A percentile compares a stretch with the other conserved stretches of the same genome.
Evolutionary conservation across 2,888 invertebrate genomes (phyloP).

Genomic region (Leptinotarsa haldemani): DNA sequence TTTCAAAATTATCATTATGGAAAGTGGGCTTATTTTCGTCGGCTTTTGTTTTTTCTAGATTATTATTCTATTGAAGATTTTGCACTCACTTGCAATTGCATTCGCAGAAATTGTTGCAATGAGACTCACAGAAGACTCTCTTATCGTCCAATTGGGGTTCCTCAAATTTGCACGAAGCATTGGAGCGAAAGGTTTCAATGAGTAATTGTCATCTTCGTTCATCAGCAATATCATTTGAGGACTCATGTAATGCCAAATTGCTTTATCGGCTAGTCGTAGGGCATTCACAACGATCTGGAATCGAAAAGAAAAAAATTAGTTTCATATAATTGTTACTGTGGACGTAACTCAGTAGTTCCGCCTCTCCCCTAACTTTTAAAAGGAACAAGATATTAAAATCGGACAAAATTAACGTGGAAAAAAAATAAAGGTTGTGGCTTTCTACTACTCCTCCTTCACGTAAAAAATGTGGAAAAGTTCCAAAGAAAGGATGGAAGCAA

Average conservation of each 20-base stretch:
- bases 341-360: background rate
- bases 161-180: conserved; percentile 78
- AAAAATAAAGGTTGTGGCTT: no score
- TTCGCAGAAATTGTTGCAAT: background rate
- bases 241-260: conserved; percentile 80
- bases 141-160: conserved; percentile 81
- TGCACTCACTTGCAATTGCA: background rate
- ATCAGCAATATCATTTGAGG: conserved; percentile 81
- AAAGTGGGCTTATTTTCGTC: no score
- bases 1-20: no score
- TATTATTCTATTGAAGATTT: background rate
- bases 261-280: conserved; percentile 76
- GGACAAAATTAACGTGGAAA: no score
- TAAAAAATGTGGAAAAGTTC: no score
- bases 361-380: background rate
- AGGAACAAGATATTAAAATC: no score
- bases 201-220: conserved; percentile 73
- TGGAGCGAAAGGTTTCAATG: conserved; percentile 74
- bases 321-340: background rate
- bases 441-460: no score
- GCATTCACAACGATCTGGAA: conserved; percentile 75
- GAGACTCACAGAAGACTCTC: conserved; percentile 66
- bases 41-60: no score
- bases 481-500: no score
- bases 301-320: background rate